phyloP scores from a whole-genome alignment of 2,113 vertebrate genomes.

The Bos indicus region DNA sequence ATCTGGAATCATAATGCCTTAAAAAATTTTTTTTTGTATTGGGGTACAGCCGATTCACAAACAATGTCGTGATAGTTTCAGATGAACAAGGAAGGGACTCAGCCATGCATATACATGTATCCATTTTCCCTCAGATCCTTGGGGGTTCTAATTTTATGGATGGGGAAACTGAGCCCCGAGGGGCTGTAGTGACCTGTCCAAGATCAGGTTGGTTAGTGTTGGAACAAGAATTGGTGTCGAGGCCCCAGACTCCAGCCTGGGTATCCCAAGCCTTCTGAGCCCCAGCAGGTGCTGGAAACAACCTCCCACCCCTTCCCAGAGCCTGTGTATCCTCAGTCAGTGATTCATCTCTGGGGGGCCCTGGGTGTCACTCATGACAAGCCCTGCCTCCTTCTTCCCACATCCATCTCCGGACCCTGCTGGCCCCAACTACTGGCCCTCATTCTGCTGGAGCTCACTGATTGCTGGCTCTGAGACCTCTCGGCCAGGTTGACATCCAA shows the following conservation, averaged over 20 bases:
- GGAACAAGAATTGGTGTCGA: not conserved
- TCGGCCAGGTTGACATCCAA: not conserved
- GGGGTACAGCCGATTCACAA: not conserved
- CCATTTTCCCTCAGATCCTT: not conserved
- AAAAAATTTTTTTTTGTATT: accelerated
- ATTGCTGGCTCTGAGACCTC: accelerated
- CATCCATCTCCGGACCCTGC: accelerated
- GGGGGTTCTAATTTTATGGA: not conserved
- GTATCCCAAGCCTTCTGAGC: not conserved
- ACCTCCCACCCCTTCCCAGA: not conserved
- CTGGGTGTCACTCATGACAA: not conserved
- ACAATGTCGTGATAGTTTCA: not conserved
- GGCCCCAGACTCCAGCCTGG: not conserved
- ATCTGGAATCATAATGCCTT: not conserved
- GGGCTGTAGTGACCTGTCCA: not conserved
- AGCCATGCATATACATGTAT: not conserved
- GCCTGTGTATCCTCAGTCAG: not conserved
- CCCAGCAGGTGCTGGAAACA: not conserved
- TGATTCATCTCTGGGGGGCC: not conserved
- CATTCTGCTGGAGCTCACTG: not conserved
- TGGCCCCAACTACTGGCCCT: not conserved
- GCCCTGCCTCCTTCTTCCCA: not conserved
- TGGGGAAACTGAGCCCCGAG: not conserved
- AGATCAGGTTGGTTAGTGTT: not conserved
- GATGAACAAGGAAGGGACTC: not conserved